These are phyloP conservation scores for Tolypeutes matacus DNA, from an alignment of 2,797 vertebrate species.

Conservation along the genomic window DNA sequence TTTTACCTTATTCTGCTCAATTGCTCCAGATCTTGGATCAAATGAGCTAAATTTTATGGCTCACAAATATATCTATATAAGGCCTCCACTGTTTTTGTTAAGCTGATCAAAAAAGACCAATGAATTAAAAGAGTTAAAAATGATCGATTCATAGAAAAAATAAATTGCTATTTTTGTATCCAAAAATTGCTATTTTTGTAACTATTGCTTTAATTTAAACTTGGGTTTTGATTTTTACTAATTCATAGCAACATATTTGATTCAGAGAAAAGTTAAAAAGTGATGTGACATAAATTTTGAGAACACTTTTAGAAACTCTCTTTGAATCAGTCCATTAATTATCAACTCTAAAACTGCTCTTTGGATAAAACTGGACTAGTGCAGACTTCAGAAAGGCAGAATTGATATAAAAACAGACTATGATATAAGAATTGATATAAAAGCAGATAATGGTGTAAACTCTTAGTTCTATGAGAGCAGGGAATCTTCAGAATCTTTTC, in stretches of 20 bases:
- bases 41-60: not conserved
- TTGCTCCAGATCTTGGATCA: not conserved
- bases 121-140: not conserved
- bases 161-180: not conserved
- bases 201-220: not conserved
- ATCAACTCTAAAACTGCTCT: not conserved
- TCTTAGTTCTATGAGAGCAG: no score
- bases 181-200: no score
- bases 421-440: not conserved
- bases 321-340: not conserved
- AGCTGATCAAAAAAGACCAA: not conserved
- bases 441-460: not conserved
- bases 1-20: not conserved
- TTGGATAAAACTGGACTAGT: not conserved
- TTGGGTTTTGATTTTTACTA: not conserved
- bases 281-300: not conserved
- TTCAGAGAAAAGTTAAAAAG: not conserved
- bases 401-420: not conserved
- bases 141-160: not conserved
- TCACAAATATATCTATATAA: not conserved
- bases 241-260: not conserved
- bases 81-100: not conserved
- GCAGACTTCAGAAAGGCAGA: not conserved
- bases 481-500: no score
- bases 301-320: not conserved